A percentile compares a stretch with the other conserved stretches of the same genome.
phyloP scores from a whole-genome alignment of 2,888 invertebrate species.

The Hydrotaea diabolus region DNA sequence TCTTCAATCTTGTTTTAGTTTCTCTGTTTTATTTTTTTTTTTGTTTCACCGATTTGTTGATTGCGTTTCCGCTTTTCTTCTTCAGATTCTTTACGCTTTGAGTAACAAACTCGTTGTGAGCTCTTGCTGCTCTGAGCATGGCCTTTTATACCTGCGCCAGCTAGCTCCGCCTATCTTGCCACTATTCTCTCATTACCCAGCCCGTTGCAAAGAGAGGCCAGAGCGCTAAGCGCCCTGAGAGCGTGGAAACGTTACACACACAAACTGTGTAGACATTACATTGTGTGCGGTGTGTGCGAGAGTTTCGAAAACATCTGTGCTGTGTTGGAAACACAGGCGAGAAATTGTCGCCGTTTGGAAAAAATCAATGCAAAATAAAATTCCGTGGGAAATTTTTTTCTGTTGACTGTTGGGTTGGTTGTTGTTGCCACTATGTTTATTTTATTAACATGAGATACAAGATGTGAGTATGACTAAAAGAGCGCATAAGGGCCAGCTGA shows the following conservation, averaged over 20 bases:
- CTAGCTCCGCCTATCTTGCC: conserved; percentile 74
- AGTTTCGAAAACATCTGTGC: conserved; percentile 35
- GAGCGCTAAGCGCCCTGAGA: conserved; percentile 21
- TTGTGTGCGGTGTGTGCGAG: conserved; percentile 13
- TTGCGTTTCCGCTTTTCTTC: conserved; percentile 30
- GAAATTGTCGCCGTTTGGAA: conserved; percentile 33
- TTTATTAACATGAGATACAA: not conserved
- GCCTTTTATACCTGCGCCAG: conserved; percentile 75
- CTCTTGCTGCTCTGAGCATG: conserved; percentile 73
- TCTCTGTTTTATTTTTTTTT: not conserved
- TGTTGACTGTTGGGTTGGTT: not conserved
- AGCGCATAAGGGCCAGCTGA: not conserved
- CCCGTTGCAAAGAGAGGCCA: conserved; percentile 43
- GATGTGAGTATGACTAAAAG: not conserved
- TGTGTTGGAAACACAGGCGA: not conserved
- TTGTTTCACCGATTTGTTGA: conserved; percentile 18
- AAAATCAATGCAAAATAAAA: conserved; percentile 63
- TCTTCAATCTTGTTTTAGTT: conserved; percentile 43
- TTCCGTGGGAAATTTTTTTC: conserved; percentile 62
- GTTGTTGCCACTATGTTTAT: not conserved
- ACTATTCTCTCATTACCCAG: conserved; percentile 65
- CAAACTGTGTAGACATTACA: conserved; percentile 23
- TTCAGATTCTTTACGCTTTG: conserved; percentile 66
- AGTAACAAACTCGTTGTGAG: conserved; percentile 74
- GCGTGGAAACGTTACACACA: not conserved